phyloP scores from a whole-genome alignment of 2,888 invertebrate species.

The Pilophorus perplexus region DNA sequence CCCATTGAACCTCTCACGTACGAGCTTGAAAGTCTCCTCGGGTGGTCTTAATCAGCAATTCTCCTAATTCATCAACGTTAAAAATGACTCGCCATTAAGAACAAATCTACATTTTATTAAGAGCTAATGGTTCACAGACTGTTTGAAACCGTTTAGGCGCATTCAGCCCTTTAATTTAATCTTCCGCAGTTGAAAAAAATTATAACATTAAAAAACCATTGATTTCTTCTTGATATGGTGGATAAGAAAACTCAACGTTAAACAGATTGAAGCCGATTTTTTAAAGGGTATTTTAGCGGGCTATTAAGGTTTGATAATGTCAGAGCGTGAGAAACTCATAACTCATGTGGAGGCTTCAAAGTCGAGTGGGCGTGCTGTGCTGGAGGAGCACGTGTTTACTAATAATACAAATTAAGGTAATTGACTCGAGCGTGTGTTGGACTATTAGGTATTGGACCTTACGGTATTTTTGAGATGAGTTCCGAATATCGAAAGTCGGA shows the following conservation, averaged over 20 bases:
- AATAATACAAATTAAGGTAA: slow-evolving; percentile 34
- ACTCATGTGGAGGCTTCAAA: slow-evolving; percentile 14
- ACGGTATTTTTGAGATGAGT: no score
- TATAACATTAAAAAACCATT: neutral
- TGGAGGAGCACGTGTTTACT: slow-evolving; percentile 35
- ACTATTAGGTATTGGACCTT: no score
- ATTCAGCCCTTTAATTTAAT: slow-evolving; percentile 11
- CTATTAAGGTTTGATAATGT: slow-evolving; percentile 28
- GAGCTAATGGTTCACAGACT: slow-evolving; percentile 22
- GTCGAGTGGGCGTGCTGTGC: slow-evolving; percentile 30
- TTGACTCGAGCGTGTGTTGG: slow-evolving; percentile 13
- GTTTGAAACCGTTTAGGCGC: neutral
- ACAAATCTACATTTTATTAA: slow-evolving; percentile 10
- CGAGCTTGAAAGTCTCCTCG: no score
- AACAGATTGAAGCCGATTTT: slow-evolving; percentile 3
- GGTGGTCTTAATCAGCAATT: no score
- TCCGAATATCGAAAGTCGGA: no score
- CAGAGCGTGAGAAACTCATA: slow-evolving; percentile 37
- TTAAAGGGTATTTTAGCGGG: slow-evolving; percentile 26
- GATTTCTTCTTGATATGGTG: slow-evolving; percentile 11
- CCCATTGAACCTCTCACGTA: no score
- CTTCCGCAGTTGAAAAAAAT: neutral
- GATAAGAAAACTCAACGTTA: neutral
- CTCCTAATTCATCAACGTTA: no score
- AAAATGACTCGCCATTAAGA: neutral